Evolutionary conservation across 2,797 vertebrate species (phyloP), one percentile per base, ranked within the genome.

Genomic region (Gallirallus australis): DNA sequence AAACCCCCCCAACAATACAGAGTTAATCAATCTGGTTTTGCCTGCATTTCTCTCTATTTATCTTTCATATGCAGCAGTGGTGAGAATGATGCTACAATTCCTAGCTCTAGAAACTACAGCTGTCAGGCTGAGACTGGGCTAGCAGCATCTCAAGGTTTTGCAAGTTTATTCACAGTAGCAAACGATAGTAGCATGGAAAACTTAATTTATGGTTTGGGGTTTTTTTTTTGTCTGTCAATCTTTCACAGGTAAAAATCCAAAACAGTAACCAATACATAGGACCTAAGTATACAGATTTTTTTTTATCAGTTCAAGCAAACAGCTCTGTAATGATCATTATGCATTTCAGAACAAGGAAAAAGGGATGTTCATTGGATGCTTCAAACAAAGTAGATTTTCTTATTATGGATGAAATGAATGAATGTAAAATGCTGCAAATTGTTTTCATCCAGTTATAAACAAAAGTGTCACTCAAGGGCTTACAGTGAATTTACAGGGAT

Each of bases 1-100:
- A 47, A 30, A 16, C 4, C 4, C 2, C 2, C 4, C 9, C 30
- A 5, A 3, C 5, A 37, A 39, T 48, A 40, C 8, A 37, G 52
- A 11, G 33, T 48, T 20, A 66, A 28, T 25, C 20, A 75, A 20
- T 14, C 71, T 70, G 12, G n/a, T 47, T 86, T 68, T 72, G 18
- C 12, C 40, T 54, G 5, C 45, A 50, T 83, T 79, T 39, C 31
- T 69, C 30, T 70, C 27, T 57, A 2, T 24, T 87, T 81, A 28
- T 35, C n/a, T 79, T 69, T 57, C 31, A 37, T 4, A 30, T 18
- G 15, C 27, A 88, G 39, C 23, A 70, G 52, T 40, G 10, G 4
- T 57, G 45, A 73, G 68, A 86, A 64, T 17, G 53, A 30, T n/a
- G 7, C 37, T 47, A 9, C 3, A 94, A 75, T 27, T 17, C 20